Percentiles rank a stretch among this genome's conserved stretches.
Conservation (phyloP, 2,888 invertebrate genomes). For the Gnatocerus cornutus region DNA sequence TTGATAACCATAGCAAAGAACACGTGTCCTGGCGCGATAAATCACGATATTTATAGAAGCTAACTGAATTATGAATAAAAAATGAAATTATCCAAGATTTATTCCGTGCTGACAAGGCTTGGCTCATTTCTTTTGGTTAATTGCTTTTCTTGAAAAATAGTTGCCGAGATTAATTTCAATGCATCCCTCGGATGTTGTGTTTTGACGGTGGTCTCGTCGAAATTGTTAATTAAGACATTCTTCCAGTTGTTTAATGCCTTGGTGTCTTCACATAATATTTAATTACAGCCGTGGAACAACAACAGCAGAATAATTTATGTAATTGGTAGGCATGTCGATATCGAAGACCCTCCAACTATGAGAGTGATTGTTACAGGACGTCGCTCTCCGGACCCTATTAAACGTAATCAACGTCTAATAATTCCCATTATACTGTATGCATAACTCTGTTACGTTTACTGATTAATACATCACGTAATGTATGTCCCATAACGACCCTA, state of each 20-base stretch:
- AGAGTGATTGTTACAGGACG: conserved; percentile 40
- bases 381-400: conserved; percentile 55
- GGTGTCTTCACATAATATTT: conserved; percentile 25
- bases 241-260: conserved; percentile 15
- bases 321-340: conserved; percentile 55
- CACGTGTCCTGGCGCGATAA: conserved; percentile 55
- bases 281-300: conserved; percentile 31
- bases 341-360: conserved; percentile 40
- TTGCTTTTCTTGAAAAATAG: conserved; percentile 50
- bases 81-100: conserved; percentile 51
- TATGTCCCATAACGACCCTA: conserved; percentile 42
- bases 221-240: conserved; percentile 20
- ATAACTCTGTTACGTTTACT: conserved; percentile 49
- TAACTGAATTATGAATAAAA: conserved; percentile 51
- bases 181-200: conserved; percentile 1
- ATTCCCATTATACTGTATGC: conserved; percentile 53
- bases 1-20: conserved; percentile 55
- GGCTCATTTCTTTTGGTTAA: conserved; percentile 37
- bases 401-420: conserved; percentile 58
- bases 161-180: conserved; percentile 16
- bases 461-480: conserved; percentile 52
- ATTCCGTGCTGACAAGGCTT: conserved; percentile 44
- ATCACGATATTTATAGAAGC: conserved; percentile 56
- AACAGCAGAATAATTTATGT: conserved; percentile 52
- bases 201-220: conserved; percentile 1